Evolutionary conservation across 2,888 invertebrate genomes (phyloP), one percentile per base, ranked within the genome.

Genomic region (Caenorhabditis angaria): DNA sequence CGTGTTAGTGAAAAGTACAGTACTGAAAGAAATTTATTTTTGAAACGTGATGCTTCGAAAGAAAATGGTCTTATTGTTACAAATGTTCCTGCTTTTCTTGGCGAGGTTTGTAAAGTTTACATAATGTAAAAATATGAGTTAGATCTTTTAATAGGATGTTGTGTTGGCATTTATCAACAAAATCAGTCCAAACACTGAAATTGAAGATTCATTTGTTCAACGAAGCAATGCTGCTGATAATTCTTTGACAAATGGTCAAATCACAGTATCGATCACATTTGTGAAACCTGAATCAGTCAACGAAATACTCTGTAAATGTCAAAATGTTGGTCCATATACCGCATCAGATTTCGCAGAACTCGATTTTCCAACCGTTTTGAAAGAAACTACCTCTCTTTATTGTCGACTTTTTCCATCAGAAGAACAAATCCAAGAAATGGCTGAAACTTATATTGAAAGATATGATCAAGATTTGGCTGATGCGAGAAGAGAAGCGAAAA

Each of bases 401-500:
- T 20, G 29, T 8, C 56, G 41, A 27, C 48, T 74, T 18, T 74
- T 74, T 54, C 74, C 74, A 51, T 58, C 60, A 1, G 74, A 62
- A 29, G 68, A 75, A 3, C 65, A 73, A 47, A 68, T 78, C 28
- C 56, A 78, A 51, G 68, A 67, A 41, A 66, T 65, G 61, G 70
- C 75, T 8, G 66, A 70, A 18, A 35, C 63, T 1, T 78, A 72
- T 27, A 63, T 78, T 24, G 64, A 65, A 53, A 28, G 59, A 28
- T 67, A 73, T 50, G 78, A 78, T 41, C 35, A 54, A 8, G 67
- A 62, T 8, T 60, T 63, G 32, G 59, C 66, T 6, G 70, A 76
- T 55, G 78, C 73, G 25, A 48, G 65, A 60, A 56, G 67, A 53
- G 78, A 77, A 24, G 80, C 80, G 10, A 78, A 70, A 53, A 28